These are phyloP conservation scores for Bergia puertoricense DNA, from an alignment of 92 coral and sea anemone genomes.

Conservation along the genomic window DNA sequence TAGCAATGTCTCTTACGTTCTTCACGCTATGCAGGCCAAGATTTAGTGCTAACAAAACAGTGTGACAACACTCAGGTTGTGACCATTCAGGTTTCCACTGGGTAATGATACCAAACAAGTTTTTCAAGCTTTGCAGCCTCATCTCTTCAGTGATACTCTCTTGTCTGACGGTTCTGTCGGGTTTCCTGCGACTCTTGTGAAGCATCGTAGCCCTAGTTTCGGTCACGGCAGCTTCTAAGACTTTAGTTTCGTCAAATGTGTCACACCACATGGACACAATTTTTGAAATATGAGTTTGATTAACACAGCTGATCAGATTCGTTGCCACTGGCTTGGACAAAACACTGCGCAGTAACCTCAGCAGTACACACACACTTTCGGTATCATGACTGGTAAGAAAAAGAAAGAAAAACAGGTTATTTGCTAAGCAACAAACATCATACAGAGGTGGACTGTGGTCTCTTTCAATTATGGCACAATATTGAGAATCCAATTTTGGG, in stretches of 20 bases:
- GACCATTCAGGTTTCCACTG: conserved; percentile 15
- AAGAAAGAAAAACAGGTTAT: not conserved
- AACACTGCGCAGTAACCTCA: conserved; percentile 55
- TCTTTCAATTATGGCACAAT: not conserved
- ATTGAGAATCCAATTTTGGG: no score
- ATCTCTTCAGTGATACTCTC: not conserved
- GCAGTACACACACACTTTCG: conserved; percentile 17
- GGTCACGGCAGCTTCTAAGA: not conserved
- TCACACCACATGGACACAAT: conserved; percentile 64
- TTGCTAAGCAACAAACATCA: not conserved
- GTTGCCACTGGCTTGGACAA: conserved; percentile 42
- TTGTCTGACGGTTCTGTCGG: not conserved
- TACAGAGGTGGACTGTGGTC: not conserved
- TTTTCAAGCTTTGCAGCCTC: conserved; percentile 23
- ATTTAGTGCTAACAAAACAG: not conserved
- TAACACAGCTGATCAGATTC: conserved; percentile 43
- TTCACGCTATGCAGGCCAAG: conserved; percentile 7
- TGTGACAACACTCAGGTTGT: conserved; percentile 1
- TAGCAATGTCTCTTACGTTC: not conserved
- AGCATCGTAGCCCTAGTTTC: not conserved
- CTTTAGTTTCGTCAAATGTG: conserved; percentile 49
- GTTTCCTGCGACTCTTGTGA: not conserved
- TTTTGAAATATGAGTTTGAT: conserved; percentile 48
- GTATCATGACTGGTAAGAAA: conserved; percentile 18
- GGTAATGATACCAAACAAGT: conserved; percentile 16